Evolutionary conservation across 1,140 invertebrate species (phyloP), one percentile per base, ranked within the genome.

Genomic region (Adelges cooleyi): DNA sequence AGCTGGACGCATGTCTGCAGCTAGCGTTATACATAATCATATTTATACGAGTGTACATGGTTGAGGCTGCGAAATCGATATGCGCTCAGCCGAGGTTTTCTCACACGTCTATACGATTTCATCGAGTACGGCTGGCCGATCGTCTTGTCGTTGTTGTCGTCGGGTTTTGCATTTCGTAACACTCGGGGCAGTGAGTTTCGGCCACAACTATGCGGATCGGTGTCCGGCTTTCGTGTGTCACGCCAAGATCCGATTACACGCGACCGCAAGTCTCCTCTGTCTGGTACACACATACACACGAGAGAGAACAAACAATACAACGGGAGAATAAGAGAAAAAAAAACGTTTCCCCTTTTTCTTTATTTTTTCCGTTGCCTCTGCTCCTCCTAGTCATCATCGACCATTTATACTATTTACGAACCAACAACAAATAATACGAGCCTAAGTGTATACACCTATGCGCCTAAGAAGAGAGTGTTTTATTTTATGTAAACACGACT

Each of bases 401-500:
- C n/a, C n/a, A n/a, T n/a, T n/a, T n/a, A n/a, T n/a, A n/a, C n/a
- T n/a, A n/a, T n/a, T n/a, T n/a, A n/a, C n/a, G n/a, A n/a, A n/a
- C n/a, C n/a, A n/a, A n/a, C n/a, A n/a, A n/a, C n/a, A n/a, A n/a
- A n/a, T n/a, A n/a, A n/a, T n/a, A n/a, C n/a, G 29, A 33, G 29
- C 29, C 29, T n/a, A 9, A 0, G 40, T 29, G 18, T 8, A 20
- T 18, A 42, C n/a, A 33, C 53, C 22, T 18, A 36, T 27, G 52
- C 8, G 53, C n/a, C n/a, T n/a, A n/a, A 9, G 20, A 33, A 11
- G 5, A 33, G 5, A 33, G 11, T 33, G 29, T 33, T 5, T 5
- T 33, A 11, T 22, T 59, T 59, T 62, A 18, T 62, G 56, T 62
- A 62, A 62, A 62, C 56, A 62, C 38, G 56, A 62, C 56, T 62